Evolutionary conservation across 1,140 invertebrate genomes (phyloP).

Genomic region (Drepana arcuata): DNA sequence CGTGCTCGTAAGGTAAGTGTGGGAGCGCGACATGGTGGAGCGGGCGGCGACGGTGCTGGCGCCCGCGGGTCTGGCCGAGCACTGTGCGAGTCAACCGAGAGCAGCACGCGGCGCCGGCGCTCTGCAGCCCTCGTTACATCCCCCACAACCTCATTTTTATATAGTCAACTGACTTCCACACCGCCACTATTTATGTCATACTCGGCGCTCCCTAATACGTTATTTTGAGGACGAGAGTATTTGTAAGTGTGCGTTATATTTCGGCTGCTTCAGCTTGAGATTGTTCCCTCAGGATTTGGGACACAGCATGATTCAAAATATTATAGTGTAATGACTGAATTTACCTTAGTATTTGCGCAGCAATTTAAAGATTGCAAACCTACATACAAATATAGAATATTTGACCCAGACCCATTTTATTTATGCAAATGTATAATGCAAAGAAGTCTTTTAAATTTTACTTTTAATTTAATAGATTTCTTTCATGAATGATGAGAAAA

Average conservation of each 20-base stretch:
- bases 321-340: no score
- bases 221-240: slow-evolving; percentile 56
- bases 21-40: slow-evolving; percentile 3
- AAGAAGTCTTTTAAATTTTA: no score
- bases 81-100: slow-evolving; percentile 37
- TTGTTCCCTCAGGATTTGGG: no score
- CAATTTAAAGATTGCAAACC: no score
- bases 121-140: slow-evolving; percentile 37
- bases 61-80: slow-evolving; percentile 52
- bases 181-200: slow-evolving; percentile 66
- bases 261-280: slow-evolving; percentile 18
- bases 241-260: slow-evolving; percentile 48
- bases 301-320: no score
- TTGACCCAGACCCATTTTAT: no score
- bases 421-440: no score
- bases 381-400: no score
- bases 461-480: no score
- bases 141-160: slow-evolving; percentile 64
- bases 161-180: slow-evolving; percentile 67
- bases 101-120: slow-evolving; percentile 58
- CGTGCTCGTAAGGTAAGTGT: slow-evolving; percentile 9
- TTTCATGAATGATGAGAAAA: no score
- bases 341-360: no score
- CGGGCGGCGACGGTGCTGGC: slow-evolving; percentile 44
- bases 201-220: slow-evolving; percentile 55